Evolutionary conservation across 2,797 vertebrate genomes (phyloP).

Genomic region (Pachyuromys duprasi): DNA sequence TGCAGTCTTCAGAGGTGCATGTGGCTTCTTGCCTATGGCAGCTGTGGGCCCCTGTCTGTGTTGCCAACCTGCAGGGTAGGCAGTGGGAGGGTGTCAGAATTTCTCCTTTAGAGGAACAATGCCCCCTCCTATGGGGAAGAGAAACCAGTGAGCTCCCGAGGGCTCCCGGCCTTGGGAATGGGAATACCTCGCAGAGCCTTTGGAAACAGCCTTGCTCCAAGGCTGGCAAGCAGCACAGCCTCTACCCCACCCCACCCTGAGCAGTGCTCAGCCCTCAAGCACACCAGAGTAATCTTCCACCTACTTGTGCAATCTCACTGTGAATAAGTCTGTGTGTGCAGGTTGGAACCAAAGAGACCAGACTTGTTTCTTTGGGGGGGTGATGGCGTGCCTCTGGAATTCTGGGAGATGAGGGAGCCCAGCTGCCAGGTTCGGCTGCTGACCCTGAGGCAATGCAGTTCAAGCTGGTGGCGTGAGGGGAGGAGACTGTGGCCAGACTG

Average conservation of each 20-base stretch:
- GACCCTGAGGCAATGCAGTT: constrained; percentile 48
- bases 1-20: not conserved
- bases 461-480: constrained; percentile 76
- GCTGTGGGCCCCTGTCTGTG: not conserved
- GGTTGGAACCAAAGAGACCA: constrained; percentile 70
- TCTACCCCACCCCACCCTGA: too few species aligned
- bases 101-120: not conserved
- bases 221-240: not conserved
- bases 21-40: not conserved
- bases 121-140: not conserved
- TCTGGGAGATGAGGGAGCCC: constrained; percentile 69
- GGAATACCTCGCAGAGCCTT: not conserved
- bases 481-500: constrained; percentile 61
- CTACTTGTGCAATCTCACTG: constrained; percentile 58
- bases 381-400: constrained; percentile 72
- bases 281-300: not conserved
- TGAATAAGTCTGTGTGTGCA: constrained; percentile 64
- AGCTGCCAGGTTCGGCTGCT: constrained; percentile 61
- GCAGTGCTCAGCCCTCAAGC: not conserved
- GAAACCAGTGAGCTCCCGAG: not conserved
- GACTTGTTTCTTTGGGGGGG: constrained; percentile 63
- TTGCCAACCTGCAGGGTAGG: not conserved
- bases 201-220: not conserved
- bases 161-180: not conserved
- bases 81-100: not conserved